Evolutionary conservation across 1,140 invertebrate species (phyloP).

Genomic region (Drosophila melanica): DNA sequence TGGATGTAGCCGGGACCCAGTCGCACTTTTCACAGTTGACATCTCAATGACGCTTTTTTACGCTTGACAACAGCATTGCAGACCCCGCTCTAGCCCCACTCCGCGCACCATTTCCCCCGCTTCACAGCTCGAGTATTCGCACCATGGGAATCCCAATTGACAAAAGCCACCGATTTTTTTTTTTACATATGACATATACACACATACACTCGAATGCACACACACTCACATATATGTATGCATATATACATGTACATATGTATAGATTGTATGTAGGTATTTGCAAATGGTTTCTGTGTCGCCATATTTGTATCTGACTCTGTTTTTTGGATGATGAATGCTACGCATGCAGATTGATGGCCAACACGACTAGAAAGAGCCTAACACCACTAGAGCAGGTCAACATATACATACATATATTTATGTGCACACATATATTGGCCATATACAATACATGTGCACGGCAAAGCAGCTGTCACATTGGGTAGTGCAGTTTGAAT

Average conservation of each 20-base stretch:
- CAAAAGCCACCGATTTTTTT: constrained; percentile 44
- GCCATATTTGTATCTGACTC: constrained; percentile 74
- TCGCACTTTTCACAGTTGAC: constrained; percentile 76
- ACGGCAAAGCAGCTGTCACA: constrained; percentile 53
- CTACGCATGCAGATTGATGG: constrained; percentile 59
- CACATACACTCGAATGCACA: not conserved
- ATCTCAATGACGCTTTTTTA: constrained; percentile 68
- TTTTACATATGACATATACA: not conserved
- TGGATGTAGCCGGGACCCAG: constrained; percentile 28
- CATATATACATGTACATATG: not conserved
- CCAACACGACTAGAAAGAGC: constrained; percentile 9
- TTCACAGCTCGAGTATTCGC: constrained; percentile 8
- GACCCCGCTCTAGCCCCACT: not conserved
- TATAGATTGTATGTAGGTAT: constrained; percentile 37
- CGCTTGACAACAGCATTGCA: constrained; percentile 47
- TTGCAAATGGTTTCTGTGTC: constrained; percentile 65
- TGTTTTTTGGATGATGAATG: constrained; percentile 65
- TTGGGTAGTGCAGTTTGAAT: constrained; percentile 49
- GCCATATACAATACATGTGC: not conserved
- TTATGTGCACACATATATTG: not conserved
- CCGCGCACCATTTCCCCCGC: not conserved
- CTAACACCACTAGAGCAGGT: constrained; percentile 22
- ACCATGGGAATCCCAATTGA: constrained; percentile 58
- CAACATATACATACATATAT: not conserved
- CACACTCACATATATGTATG: not conserved